These are phyloP conservation scores for Bruchidius siliquastri DNA, from an alignment of 2,888 invertebrate species.

Conservation along the genomic window DNA sequence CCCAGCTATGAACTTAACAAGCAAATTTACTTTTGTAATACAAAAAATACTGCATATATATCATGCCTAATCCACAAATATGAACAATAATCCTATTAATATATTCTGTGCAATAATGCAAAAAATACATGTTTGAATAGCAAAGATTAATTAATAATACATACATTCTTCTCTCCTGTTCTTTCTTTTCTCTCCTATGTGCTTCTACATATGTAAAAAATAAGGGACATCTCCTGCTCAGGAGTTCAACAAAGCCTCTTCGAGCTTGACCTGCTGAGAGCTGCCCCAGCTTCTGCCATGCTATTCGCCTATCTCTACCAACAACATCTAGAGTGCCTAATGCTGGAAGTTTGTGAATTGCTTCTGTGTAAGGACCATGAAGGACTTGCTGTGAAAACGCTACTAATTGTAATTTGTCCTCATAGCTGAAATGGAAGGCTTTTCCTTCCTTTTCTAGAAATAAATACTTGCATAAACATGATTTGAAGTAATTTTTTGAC, in stretches of 20 bases:
- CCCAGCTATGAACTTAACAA: too few relatives aligned
- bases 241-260: slow-evolving; percentile 83
- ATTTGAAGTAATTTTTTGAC: not conserved
- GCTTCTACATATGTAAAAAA: slow-evolving; percentile 90
- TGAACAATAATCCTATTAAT: too few relatives aligned
- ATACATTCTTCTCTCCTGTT: slow-evolving; percentile 63
- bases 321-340: slow-evolving; percentile 93
- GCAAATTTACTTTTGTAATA: too few relatives aligned
- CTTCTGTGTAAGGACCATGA: slow-evolving; percentile 75
- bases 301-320: slow-evolving; percentile 84
- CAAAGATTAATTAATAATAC: slow-evolving; percentile 21
- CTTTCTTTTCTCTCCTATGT: slow-evolving; percentile 80
- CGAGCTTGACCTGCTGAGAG: slow-evolving; percentile 84
- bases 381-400: slow-evolving; percentile 89
- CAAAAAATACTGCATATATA: too few relatives aligned
- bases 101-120: not conserved
- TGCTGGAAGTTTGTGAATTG: slow-evolving; percentile 63
- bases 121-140: slow-evolving; percentile 2
- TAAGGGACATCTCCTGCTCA: slow-evolving; percentile 82
- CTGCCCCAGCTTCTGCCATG: slow-evolving; percentile 89
- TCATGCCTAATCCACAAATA: too few relatives aligned
- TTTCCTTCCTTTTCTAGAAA: slow-evolving; percentile 91
- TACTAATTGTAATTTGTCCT: slow-evolving; percentile 85
- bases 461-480: slow-evolving; percentile 2
- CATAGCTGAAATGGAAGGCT: slow-evolving; percentile 89